phyloP scores from a whole-genome alignment of 2,888 invertebrate species.

The Pachydiplax longipennis region DNA sequence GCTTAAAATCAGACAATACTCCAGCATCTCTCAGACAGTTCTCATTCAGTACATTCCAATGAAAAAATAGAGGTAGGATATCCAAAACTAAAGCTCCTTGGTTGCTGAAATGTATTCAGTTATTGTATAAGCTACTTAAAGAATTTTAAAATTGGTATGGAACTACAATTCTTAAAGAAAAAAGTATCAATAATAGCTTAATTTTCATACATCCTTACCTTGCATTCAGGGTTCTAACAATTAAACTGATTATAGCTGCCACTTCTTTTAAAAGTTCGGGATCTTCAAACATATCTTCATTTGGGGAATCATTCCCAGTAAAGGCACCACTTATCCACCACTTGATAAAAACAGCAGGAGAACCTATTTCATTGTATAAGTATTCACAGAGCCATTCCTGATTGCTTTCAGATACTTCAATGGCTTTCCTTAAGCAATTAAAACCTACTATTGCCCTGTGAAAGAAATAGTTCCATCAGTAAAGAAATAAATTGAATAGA shows the following conservation, averaged over 20 bases:
- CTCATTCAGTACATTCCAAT: conserved; percentile 3
- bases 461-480: not conserved
- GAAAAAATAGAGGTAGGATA: conserved; percentile 44
- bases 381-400: conserved; percentile 23
- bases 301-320: not conserved
- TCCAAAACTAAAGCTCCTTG: conserved; percentile 41
- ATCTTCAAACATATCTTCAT: conserved; percentile 1
- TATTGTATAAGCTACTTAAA: no score
- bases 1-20: not conserved
- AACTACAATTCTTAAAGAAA: no score
- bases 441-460: not conserved
- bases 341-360: conserved; percentile 12
- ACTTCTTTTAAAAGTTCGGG: conserved; percentile 1
- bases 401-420: conserved; percentile 18
- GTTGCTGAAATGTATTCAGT: conserved; percentile 36
- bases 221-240: conserved; percentile 5
- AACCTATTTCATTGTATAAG: conserved; percentile 11
- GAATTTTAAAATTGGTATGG: no score
- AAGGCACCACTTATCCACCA: conserved; percentile 19
- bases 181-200: not conserved
- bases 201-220: not conserved
- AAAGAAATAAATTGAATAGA: not conserved
- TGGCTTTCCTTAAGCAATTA: not conserved
- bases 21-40: not conserved
- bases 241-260: conserved; percentile 12